Evolutionary conservation across 2,797 vertebrate species (phyloP).

Genomic region (Coreius guichenoti): DNA sequence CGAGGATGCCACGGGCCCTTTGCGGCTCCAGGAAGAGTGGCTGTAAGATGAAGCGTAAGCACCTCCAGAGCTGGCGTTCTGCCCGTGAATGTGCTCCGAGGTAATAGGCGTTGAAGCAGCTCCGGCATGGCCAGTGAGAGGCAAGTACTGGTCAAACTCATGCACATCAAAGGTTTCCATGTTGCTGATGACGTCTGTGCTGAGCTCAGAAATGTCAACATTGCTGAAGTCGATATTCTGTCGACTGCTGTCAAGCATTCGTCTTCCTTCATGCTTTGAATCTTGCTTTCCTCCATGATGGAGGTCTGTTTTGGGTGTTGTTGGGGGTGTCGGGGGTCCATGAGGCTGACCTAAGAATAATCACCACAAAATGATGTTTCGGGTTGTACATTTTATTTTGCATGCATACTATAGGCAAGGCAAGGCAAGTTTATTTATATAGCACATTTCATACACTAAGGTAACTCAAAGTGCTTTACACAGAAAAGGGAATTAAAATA

Average conservation of each 20-base stretch:
- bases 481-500: too few species aligned
- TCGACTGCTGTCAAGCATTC: conserved; percentile 85
- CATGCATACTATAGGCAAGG: background rate
- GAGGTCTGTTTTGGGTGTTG: conserved; percentile 93
- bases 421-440: too few species aligned
- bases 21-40: conserved; percentile 86
- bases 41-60: conserved; percentile 80
- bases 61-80: conserved; percentile 66
- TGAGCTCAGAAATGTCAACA: conserved; percentile 97
- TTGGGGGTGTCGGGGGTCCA: conserved; percentile 93
- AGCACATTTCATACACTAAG: too few species aligned
- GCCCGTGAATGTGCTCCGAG: conserved; percentile 65
- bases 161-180: conserved; percentile 97
- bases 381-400: background rate
- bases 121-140: conserved; percentile 85
- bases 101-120: conserved; percentile 51
- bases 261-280: conserved; percentile 90
- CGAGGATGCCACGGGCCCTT: conserved; percentile 74
- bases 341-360: conserved; percentile 87
- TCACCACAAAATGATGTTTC: background rate
- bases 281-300: conserved; percentile 90
- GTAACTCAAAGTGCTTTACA: too few species aligned
- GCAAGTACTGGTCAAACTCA: conserved; percentile 98
- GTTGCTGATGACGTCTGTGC: conserved; percentile 97
- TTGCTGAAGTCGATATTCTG: conserved; percentile 99